Evolutionary conservation across 2,797 vertebrate species (phyloP).

Genomic region (Otus scops): DNA sequence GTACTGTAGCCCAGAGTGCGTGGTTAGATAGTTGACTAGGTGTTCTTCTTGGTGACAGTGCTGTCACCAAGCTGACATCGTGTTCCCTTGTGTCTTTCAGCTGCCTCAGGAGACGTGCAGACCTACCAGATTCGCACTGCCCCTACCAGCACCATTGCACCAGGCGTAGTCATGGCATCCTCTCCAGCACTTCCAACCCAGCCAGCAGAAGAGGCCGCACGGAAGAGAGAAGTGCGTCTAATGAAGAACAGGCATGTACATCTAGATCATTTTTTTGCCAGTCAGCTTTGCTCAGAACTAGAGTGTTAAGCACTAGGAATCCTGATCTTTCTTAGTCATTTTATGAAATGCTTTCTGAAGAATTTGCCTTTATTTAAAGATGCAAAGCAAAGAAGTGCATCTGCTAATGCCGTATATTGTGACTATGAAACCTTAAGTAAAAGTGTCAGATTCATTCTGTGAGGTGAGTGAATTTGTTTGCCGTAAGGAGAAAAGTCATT

Average conservation of each 20-base stretch:
- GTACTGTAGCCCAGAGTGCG: not conserved
- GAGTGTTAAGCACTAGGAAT: not conserved
- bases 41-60: not conserved
- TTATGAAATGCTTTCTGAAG: not conserved
- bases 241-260: constrained; percentile 96
- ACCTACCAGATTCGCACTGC: constrained; percentile 98
- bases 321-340: not conserved
- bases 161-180: constrained; percentile 95
- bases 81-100: constrained; percentile 61
- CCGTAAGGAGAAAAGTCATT: not conserved
- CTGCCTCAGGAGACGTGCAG: constrained; percentile 96
- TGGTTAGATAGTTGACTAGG: not conserved
- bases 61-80: not conserved
- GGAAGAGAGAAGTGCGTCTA: constrained; percentile 96
- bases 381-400: not conserved
- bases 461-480: not conserved
- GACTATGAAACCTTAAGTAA: not conserved
- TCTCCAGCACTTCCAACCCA: constrained; percentile 90
- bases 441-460: not conserved
- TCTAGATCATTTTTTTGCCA: not conserved
- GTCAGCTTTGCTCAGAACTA: not conserved
- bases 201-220: constrained; percentile 91
- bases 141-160: constrained; percentile 88
- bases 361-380: not conserved
- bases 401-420: not conserved